Evolutionary conservation across 2,797 vertebrate species (phyloP).

Genomic region (Clarias platycephalus): DNA sequence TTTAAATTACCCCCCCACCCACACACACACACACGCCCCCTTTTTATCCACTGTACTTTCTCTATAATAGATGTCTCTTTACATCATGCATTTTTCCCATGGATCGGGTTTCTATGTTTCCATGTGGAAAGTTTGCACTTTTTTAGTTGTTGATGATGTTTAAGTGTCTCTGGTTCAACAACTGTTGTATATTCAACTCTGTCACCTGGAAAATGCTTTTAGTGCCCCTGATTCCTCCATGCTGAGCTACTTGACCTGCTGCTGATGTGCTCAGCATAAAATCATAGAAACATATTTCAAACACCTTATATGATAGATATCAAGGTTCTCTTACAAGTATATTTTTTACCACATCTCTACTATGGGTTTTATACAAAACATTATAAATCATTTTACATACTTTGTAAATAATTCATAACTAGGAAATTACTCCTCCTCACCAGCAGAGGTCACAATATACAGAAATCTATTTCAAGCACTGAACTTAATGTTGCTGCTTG

Average conservation of each 20-base stretch:
- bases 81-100: neutral
- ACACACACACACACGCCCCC: too few species aligned
- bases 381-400: neutral
- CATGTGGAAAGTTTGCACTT: neutral
- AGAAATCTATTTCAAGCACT: neutral
- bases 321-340: neutral
- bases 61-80: neutral
- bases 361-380: neutral
- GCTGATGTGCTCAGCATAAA: conserved; percentile 36
- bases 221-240: neutral
- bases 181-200: conserved; percentile 13
- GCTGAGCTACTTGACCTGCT: conserved; percentile 34
- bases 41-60: neutral
- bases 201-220: conserved; percentile 31
- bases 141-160: neutral
- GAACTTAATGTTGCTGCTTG: too few species aligned
- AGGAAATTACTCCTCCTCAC: neutral
- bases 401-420: neutral
- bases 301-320: neutral
- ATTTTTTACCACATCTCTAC: neutral
- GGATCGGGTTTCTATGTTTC: neutral
- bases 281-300: conserved; percentile 22
- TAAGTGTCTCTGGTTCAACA: conserved; percentile 4
- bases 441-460: neutral
- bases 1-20: neutral